Percentiles rank a stretch among this genome's conserved stretches.
Evolutionary conservation across 1,140 invertebrate species (phyloP).

Genomic region (Drosophila bifasciata): DNA sequence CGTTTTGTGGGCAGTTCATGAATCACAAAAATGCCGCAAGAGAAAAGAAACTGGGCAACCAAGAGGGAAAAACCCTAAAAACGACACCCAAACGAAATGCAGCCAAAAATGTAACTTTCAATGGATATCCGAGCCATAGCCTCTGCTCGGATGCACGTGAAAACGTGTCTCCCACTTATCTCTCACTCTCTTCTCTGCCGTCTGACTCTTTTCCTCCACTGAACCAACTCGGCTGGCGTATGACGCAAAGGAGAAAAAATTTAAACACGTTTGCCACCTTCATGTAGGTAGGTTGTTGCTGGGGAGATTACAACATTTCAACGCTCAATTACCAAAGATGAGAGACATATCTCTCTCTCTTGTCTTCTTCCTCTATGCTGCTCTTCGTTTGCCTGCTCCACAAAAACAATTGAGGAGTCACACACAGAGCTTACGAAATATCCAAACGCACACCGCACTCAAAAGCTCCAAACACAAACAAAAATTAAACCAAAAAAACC

Average conservation of each 20-base stretch:
- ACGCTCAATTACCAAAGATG: slow-evolving; percentile 65
- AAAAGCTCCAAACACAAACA: slow-evolving; percentile 40
- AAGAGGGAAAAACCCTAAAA: slow-evolving; percentile 16
- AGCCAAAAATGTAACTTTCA: slow-evolving; percentile 42
- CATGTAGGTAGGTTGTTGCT: slow-evolving; percentile 34
- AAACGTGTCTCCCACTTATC: slow-evolving; percentile 24
- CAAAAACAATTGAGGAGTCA: slow-evolving; percentile 13
- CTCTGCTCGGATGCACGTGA: slow-evolving; percentile 29
- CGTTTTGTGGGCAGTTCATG: slow-evolving; percentile 42
- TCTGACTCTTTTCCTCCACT: neutral
- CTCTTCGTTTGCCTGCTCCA: slow-evolving; percentile 11
- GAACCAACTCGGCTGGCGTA: slow-evolving; percentile 27
- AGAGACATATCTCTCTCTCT: slow-evolving; percentile 19
- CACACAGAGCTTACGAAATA: slow-evolving; percentile 50
- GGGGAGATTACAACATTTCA: slow-evolving; percentile 72
- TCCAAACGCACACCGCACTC: slow-evolving; percentile 38
- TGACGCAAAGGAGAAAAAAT: slow-evolving; percentile 29
- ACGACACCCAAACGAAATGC: slow-evolving; percentile 40
- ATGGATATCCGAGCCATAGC: neutral
- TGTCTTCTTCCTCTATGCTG: slow-evolving; percentile 1
- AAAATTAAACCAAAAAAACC: slow-evolving; percentile 10
- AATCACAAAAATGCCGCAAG: slow-evolving; percentile 47
- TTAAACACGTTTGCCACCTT: slow-evolving; percentile 70
- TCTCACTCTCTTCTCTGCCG: slow-evolving; percentile 6
- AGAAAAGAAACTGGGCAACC: slow-evolving; percentile 5